Base-by-base conservation (phyloP, 2,888 invertebrate species). In the Hypomecis punctinalis region DNA sequence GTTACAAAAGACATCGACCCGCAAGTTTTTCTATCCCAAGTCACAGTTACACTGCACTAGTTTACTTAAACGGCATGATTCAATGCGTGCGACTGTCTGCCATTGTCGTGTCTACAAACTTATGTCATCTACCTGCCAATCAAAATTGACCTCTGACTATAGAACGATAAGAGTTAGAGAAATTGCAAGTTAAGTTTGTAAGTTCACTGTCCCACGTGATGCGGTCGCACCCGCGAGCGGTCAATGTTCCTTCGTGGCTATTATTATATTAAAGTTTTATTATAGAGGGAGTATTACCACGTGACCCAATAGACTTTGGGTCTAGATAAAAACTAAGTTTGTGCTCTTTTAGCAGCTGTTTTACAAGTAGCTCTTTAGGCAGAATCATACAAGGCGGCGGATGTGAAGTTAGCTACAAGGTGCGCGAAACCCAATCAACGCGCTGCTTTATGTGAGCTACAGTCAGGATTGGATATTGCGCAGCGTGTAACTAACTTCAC, bases 1-100 rank as follows among this genome's bases (percentile, higher is more conserved):
- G 63, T 72, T 67, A 72, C 70, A 63, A 70, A 70, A 72, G 66
- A 61, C 67, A n/a, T 49, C 64, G 65, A 67, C 52, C 63, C 23
- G 45, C 59, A 23, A 66, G 61, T 68, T 69, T 71, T 69, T 73
- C 61, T 46, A 35, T 63, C 54, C 73, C 81, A 78, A 76, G 80
- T 66, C 85, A 84, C 85, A 85, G 85, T 87, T 83, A 86, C 81
- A 90, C 82, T 88, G 90, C 82, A 84, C 90, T 88, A 90, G 76
- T 91, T 88, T 80, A 85, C 83, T 84, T 81, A 77, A 79, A 75
- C 72, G 74, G 56, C 75, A 77, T 81, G 82, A 84, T 80, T 82
- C 84, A 83, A 73, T 78, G 75, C 84, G 86, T 89, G 90, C 75
- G 90, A 89, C 81, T 78, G 74, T 77, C 75, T 71, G 45, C 83